Evolutionary conservation across 1,140 invertebrate genomes (phyloP).

Genomic region (Drosophila sucinea): DNA sequence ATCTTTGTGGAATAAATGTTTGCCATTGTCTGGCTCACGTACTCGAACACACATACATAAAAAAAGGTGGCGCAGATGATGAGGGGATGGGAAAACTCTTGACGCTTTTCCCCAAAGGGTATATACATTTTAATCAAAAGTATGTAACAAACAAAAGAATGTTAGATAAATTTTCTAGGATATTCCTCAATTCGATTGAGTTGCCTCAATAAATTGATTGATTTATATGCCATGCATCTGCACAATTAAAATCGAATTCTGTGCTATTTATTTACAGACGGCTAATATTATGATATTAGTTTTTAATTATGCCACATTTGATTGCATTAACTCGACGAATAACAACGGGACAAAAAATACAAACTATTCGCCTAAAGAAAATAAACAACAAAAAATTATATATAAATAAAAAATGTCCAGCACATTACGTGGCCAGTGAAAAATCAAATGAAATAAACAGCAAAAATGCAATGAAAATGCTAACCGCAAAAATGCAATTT

Average conservation of each 20-base stretch:
- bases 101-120: too few relatives aligned
- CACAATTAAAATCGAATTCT: not conserved
- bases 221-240: not conserved
- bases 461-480: slow-evolving; percentile 51
- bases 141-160: too few relatives aligned
- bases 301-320: slow-evolving; percentile 66
- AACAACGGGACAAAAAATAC: not conserved
- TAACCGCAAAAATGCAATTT: slow-evolving; percentile 69
- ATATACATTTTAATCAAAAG: too few relatives aligned
- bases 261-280: slow-evolving; percentile 19
- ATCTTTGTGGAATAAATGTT: not conserved
- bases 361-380: slow-evolving; percentile 7
- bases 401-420: slow-evolving; percentile 1
- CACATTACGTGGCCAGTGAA: slow-evolving; percentile 5
- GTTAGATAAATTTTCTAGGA: too few relatives aligned
- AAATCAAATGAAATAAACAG: slow-evolving; percentile 31
- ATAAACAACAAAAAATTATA: not conserved
- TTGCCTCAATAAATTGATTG: not conserved
- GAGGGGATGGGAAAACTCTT: too few relatives aligned
- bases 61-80: too few relatives aligned
- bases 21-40: slow-evolving; percentile 8
- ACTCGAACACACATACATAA: not conserved
- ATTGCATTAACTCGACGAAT: slow-evolving; percentile 45
- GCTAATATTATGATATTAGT: slow-evolving; percentile 42
- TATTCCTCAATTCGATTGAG: too few relatives aligned